These are phyloP conservation scores for Drosophila glabriapex DNA, from an alignment of 2,888 invertebrate species.

Conservation along the genomic window DNA sequence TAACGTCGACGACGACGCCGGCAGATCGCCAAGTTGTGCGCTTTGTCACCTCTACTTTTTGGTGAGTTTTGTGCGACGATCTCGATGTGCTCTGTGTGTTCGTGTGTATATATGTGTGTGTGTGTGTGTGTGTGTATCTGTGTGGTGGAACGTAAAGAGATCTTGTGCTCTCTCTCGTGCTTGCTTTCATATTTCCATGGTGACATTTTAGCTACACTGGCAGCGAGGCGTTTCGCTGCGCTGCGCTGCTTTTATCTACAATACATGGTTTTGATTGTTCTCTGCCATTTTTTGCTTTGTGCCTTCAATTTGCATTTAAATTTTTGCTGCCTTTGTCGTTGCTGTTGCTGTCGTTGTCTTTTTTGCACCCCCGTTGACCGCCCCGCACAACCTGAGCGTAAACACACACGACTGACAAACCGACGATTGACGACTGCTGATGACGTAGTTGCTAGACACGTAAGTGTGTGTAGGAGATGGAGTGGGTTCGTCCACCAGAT, in stretches of 20 bases:
- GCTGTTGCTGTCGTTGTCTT: slow-evolving; percentile 17
- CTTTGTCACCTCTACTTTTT: slow-evolving; percentile 70
- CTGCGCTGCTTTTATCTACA: slow-evolving; percentile 50
- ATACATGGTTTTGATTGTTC: slow-evolving; percentile 63
- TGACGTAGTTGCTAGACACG: slow-evolving; percentile 45
- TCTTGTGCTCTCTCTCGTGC: not conserved
- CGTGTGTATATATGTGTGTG: not conserved
- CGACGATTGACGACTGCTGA: slow-evolving; percentile 40
- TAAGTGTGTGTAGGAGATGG: not conserved
- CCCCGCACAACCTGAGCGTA: not conserved
- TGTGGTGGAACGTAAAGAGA: not conserved
- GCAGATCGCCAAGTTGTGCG: slow-evolving; percentile 46
- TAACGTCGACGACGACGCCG: slow-evolving; percentile 10
- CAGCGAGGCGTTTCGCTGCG: slow-evolving; percentile 27
- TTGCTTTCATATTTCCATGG: slow-evolving; percentile 64
- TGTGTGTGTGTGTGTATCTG: not conserved
- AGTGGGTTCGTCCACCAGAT: slow-evolving; percentile 1
- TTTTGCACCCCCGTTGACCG: not conserved
- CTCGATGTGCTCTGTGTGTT: slow-evolving; percentile 3
- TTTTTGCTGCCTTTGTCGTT: slow-evolving; percentile 50
- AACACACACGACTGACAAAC: slow-evolving; percentile 31
- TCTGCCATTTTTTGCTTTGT: slow-evolving; percentile 67
- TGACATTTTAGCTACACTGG: slow-evolving; percentile 58
- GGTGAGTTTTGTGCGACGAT: slow-evolving; percentile 65
- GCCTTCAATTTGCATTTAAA: slow-evolving; percentile 78